Conservation (phyloP, 2,113 vertebrate genomes). For the Colistium nudipinnis region DNA sequence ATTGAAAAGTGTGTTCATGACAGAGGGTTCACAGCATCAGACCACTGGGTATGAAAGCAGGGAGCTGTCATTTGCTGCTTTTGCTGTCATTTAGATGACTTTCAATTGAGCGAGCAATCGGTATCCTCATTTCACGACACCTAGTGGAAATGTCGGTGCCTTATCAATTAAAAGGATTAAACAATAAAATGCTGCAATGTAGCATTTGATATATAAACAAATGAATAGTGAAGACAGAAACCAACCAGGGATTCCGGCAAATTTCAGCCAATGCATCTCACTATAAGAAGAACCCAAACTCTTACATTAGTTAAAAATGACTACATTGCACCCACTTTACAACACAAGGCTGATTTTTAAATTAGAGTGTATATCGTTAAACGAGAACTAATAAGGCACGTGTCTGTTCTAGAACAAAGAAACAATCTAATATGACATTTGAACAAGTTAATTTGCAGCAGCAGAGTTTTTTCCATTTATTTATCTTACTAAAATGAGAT, state of each 20-base stretch:
- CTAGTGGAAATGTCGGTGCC: slow-evolving; percentile 5
- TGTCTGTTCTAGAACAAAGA: neutral
- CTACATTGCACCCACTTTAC: neutral
- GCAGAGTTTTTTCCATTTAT: neutral
- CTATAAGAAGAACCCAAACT: neutral
- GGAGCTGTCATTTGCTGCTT: slow-evolving; percentile 26
- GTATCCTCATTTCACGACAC: slow-evolving; percentile 26
- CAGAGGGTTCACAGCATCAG: slow-evolving; percentile 15
- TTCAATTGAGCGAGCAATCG: slow-evolving; percentile 34
- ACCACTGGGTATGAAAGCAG: slow-evolving; percentile 26
- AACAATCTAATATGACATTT: neutral
- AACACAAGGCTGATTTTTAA: neutral
- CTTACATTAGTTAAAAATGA: neutral
- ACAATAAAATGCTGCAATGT: neutral
- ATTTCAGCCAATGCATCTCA: neutral
- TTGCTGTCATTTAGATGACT: slow-evolving; percentile 37
- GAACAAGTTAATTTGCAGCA: slow-evolving; percentile 3
- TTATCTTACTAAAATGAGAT: neutral
- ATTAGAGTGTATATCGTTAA: neutral
- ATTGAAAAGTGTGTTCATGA: slow-evolving; percentile 54
- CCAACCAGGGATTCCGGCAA: no score
- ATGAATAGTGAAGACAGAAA: neutral
- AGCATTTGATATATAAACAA: neutral
- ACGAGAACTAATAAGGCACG: neutral
- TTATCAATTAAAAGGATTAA: slow-evolving; percentile 27